Base-by-base conservation (phyloP, 2,888 invertebrate genomes). In the Xiphydria camelus region DNA sequence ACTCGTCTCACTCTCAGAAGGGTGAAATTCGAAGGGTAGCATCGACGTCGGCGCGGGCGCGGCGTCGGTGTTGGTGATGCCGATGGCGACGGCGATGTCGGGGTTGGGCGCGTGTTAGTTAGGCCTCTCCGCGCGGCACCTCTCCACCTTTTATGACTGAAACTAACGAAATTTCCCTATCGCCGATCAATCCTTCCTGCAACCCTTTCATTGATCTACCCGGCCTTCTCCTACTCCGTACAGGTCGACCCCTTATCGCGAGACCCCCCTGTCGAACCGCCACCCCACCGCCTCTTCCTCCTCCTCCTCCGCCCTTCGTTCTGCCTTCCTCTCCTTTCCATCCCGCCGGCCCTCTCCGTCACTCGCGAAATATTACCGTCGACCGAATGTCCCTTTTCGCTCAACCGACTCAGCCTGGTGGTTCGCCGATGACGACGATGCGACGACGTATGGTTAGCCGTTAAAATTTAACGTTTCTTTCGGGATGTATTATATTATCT, bases 131-230 rank as follows among this genome's bases (percentile, higher is more conserved):
- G 37, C 37, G 55, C 52, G 57, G 51, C 35, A 49, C 61, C 50
- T 53, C 59, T 53, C 61, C 63, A 57, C 59, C 67, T 64, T 66
- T 66, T 66, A 67, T 67, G 64, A 67, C 62, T 52, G 62, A 64
- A 67, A 71, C 70, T 71, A 73, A 73, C 70, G 62, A 69, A 72
- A 72, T 70, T 72, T 71, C 68, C 69, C 71, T 73, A 73, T 73
- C 70, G 65, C 53, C 68, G 72, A 73, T 74, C 73, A 67, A 67
- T 71, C 64, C 69, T 57, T 53, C 63, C 53, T 50, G 44, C 54
- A 67, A 64, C 70, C 70, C 70, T 69, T 72, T 53, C 66, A 68
- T 68, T 66, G 67, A 73, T 72, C 68, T 61, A 61, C 56, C 66
- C 60, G 62, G 62, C 63, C n/a, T n/a, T n/a, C n/a, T n/a, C n/a